These are phyloP conservation scores for Diglossa cyanea DNA, from an alignment of 2,797 vertebrate genomes.

Conservation along the genomic window DNA sequence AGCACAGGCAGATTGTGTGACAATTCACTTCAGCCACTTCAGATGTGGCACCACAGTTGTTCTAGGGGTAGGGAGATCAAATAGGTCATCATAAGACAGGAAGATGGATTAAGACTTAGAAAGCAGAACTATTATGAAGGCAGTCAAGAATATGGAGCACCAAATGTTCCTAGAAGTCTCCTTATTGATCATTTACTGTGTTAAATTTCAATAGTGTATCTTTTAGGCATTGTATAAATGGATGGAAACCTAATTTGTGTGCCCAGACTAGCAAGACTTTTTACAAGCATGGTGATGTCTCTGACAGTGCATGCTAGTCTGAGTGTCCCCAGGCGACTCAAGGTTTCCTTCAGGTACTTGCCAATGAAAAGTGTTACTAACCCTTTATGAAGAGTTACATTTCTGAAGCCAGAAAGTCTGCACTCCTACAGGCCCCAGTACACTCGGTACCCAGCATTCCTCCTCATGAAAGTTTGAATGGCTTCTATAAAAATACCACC, in stretches of 20 bases:
- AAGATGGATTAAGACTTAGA: neutral
- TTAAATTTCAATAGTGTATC: neutral
- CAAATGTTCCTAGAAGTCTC: neutral
- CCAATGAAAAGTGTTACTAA: neutral
- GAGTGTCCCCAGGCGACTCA: neutral
- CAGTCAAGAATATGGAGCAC: neutral
- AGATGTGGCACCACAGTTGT: neutral
- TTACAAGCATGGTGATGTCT: neutral
- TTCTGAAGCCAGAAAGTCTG: neutral
- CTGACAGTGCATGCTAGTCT: neutral
- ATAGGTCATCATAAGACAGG: neutral
- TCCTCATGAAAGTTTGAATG: neutral
- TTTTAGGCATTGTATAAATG: neutral
- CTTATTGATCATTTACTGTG: neutral
- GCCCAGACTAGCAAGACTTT: neutral
- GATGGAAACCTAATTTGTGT: neutral
- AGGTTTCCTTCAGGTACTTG: neutral
- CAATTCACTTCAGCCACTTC: neutral
- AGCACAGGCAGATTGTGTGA: neutral
- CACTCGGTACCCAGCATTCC: rapidly evolving
- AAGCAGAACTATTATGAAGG: neutral
- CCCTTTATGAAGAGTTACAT: neutral
- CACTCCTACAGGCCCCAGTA: neutral
- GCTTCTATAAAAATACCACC: neutral
- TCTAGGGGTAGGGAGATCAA: neutral